A percentile compares a stretch with the other conserved stretches of the same genome.
Evolutionary conservation across 1,140 invertebrate genomes (phyloP).

Genomic region (Drosophila serrata): DNA sequence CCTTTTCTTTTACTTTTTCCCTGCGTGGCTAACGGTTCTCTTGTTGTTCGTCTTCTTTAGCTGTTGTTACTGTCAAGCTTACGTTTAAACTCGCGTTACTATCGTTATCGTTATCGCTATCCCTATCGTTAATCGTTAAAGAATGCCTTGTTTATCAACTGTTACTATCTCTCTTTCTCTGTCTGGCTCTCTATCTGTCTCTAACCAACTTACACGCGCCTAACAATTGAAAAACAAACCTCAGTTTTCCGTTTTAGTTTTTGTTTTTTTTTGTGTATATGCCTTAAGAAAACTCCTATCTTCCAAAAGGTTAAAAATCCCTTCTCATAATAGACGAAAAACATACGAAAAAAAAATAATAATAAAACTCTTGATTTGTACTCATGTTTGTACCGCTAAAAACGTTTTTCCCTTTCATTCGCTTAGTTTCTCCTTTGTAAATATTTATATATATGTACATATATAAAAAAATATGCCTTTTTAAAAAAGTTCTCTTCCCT

Average conservation of each 20-base stretch:
- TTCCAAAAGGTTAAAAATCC: conserved; percentile 46
- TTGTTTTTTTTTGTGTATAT: conserved; percentile 24
- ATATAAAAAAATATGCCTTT: conserved; percentile 76
- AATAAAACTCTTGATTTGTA: conserved; percentile 70
- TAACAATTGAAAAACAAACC: conserved; percentile 72
- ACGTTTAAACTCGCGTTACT: conserved; percentile 61
- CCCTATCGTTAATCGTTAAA: conserved; percentile 42
- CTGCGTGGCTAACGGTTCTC: conserved; percentile 46
- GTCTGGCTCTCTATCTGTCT: conserved; percentile 3
- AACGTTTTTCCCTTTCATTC: conserved; percentile 54
- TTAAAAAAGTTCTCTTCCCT: conserved; percentile 60
- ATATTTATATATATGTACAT: conserved; percentile 75
- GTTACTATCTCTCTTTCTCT: conserved; percentile 16
- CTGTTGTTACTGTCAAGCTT: conserved; percentile 40
- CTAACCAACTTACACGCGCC: conserved; percentile 32
- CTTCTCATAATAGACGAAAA: conserved; percentile 54
- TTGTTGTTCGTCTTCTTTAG: conserved; percentile 12
- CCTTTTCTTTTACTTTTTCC: conserved; percentile 10
- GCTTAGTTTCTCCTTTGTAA: conserved; percentile 53
- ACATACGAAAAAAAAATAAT: conserved; percentile 45
- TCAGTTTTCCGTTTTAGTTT: conserved; percentile 8
- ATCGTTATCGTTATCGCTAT: conserved; percentile 63
- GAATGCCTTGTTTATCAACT: conserved; percentile 51
- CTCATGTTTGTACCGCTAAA: conserved; percentile 79
- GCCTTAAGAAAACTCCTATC: conserved; percentile 47